A percentile compares a stretch with the other conserved stretches of the same genome.
phyloP scores from a whole-genome alignment of 2,797 vertebrate species.

The Oophaga sylvatica region DNA sequence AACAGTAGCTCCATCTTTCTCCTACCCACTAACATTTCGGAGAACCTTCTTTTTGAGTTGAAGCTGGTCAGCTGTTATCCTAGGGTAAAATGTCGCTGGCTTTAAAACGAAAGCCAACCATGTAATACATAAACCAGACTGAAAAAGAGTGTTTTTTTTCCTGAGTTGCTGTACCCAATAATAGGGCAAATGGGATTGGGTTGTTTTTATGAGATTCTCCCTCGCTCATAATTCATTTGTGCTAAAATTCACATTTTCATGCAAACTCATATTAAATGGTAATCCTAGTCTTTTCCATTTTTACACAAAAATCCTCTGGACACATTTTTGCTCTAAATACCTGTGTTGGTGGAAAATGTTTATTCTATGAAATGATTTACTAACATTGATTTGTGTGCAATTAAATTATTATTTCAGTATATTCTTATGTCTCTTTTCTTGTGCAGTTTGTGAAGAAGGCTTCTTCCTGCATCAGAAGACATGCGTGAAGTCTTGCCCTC shows the following conservation, averaged over 20 bases:
- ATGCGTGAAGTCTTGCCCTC: slow-evolving; percentile 87
- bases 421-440: not conserved
- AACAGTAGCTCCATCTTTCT: not conserved
- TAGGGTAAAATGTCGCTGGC: too few species aligned
- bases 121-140: not conserved
- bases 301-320: not conserved
- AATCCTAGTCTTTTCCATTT: not conserved
- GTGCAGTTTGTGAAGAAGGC: slow-evolving; percentile 87
- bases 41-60: too few species aligned
- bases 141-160: not conserved
- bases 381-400: not conserved
- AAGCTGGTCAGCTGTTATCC: too few species aligned
- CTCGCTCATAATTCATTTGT: not conserved
- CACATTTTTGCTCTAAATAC: too few species aligned
- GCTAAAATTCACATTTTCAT: not conserved
- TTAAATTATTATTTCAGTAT: too few species aligned
- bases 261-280: not conserved
- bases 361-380: not conserved
- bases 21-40: not conserved
- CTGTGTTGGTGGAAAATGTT: not conserved
- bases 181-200: not conserved
- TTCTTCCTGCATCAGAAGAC: slow-evolving; percentile 88
- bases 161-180: not conserved
- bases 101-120: not conserved
- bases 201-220: too few species aligned